Evolutionary conservation across 2,888 invertebrate genomes (phyloP), one percentile per base, ranked within the genome.

Genomic region (Copidosoma aretas): DNA sequence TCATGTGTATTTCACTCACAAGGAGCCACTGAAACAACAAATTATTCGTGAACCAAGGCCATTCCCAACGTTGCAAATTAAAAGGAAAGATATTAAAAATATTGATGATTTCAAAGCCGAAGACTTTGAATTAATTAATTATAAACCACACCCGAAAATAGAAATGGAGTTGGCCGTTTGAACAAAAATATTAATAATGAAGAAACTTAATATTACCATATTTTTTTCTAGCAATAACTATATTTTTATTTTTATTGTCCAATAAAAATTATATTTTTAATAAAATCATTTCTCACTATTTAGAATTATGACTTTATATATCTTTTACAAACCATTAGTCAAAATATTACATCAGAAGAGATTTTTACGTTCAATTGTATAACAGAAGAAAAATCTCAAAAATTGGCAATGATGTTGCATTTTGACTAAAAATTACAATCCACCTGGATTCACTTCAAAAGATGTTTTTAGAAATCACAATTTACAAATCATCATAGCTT

Each of bases 1-100:
- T 52, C 98, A 98, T 85, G 91, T 99, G 1, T 99, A 98, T 81
- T 84, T 89, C 14, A 97, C 95, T 82, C 98, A 99, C 81, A 85
- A 95, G 25, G 91, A 93, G 64, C 91, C 95, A 0, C 84, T 98
- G 1, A 87, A 91, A 78, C 88, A 90, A 76, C 98, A 98, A 85
- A 77, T 97, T 24, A 83, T 88, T 77, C 89, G 98, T 62, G 86
- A 85, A 64, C 97, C 98, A 0, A 88, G 88, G 62, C 88, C 91
- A 14, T 98, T 97, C 81, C 97, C 97, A 0, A 91, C 87, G 70
- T 84, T 99, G 61, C 86, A 86, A 64, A 93, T 98, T 80, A 89
- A 88, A 74, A 88, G n/a, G n/a, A n/a, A 93, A 49, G 85, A 90
- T 73, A 88, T 97, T 12, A 82, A 87, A 25, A 87, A 89, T 62